Conservation (phyloP, 2,888 invertebrate genomes). For the Drosophila pseudotakahashii region DNA sequence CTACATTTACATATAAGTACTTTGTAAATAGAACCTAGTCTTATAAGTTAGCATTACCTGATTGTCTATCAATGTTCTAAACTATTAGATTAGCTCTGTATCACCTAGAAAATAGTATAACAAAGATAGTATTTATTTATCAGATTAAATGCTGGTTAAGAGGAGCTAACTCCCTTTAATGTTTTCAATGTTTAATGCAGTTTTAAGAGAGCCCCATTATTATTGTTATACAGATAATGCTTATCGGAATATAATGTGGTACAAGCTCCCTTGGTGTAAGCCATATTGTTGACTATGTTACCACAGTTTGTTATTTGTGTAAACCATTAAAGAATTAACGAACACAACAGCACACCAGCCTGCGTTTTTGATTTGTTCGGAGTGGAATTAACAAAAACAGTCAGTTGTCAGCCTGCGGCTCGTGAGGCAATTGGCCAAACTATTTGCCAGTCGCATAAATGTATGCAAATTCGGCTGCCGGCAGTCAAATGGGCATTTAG, state of each 20-base stretch:
- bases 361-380: constrained; percentile 2
- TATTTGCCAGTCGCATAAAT: constrained; percentile 28
- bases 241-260: constrained; percentile 9
- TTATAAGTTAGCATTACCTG: neutral
- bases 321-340: constrained; percentile 50
- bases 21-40: constrained; percentile 11
- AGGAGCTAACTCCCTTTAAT: too few relatives aligned
- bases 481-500: constrained; percentile 55
- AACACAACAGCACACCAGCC: constrained; percentile 10
- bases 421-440: constrained; percentile 22
- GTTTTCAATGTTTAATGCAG: neutral
- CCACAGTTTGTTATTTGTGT: constrained; percentile 22
- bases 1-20: neutral
- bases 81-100: neutral
- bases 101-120: neutral
- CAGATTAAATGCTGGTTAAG: too few relatives aligned
- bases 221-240: constrained; percentile 7
- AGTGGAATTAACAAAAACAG: neutral
- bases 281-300: constrained; percentile 16
- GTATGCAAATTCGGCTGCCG: constrained; percentile 39
- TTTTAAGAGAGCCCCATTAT: constrained; percentile 1
- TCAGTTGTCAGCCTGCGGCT: constrained; percentile 14
- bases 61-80: constrained; percentile 7
- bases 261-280: constrained; percentile 6
- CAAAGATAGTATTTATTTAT: neutral